Base-by-base conservation (phyloP, 2,113 vertebrate genomes). In the Eudyptes chrysolophus region DNA sequence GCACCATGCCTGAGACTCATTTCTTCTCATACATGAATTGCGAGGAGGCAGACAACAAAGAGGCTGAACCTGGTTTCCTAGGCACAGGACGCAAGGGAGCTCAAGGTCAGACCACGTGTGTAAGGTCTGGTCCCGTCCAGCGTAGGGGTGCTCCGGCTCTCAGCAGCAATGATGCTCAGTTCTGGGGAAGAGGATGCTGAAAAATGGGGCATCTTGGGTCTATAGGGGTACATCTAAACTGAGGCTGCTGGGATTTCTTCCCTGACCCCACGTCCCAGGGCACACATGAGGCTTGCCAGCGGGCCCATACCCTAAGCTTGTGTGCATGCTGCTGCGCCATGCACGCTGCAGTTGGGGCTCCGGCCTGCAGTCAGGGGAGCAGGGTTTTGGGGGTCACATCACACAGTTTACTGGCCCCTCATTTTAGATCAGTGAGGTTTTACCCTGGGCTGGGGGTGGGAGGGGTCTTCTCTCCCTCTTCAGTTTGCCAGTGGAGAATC, bases 291-390 rank as follows among this genome's bases (percentile, higher is more conserved):
- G 29, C 26, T 52, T 60, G 48, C 34, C 66, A 54, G 16, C 22
- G 16, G 1, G 0, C 66, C 25, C 0, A 4, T 10, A 30, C 7
- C 13, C 6, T 0, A 64, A 5, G 11, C 14, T 62, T 58, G 34
- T n/a, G 54, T 48, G 40, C 30, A 5, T 3, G 2, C 22, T 6
- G 4, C n/a, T 81, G 49, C 2, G 0, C 27, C 25, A 15, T 8
- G 46, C 34, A 34, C 1, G 1, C 26, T 74, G 64, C 65, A 66
- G 46, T 24, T 48, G 14, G 26, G 7, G 21, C 8, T 57, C 27
- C 1, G 2, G 13, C 8, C 27, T 90, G 60, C 34, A 44, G 18
- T 8, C 6, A 3, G 29, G 10, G 11, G 5, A 66, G 16, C 2
- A n/a, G 70, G 25, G 38, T 8, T 29, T 85, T 54, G 46, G 24